Evolutionary conservation across 2,888 invertebrate genomes (phyloP).

Genomic region (Tenthredo scrophulariae): DNA sequence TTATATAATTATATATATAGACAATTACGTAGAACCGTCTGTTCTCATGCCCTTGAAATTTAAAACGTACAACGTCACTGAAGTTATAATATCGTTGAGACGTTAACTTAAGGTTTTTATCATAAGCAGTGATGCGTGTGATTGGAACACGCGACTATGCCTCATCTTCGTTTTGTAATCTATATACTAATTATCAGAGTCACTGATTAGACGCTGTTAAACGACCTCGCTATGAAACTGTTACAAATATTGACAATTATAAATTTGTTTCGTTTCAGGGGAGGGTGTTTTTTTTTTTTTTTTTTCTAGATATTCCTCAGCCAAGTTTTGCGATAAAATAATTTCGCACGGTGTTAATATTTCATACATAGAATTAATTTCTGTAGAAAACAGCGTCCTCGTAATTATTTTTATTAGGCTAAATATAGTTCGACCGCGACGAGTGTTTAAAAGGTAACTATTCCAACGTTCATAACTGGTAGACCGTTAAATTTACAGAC

Average conservation of each 20-base stretch:
- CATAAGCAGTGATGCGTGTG: neutral
- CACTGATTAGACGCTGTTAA: constrained; percentile 15
- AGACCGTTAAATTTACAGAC: neutral
- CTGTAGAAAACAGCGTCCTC: neutral
- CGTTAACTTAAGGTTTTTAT: neutral
- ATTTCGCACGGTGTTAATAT: neutral
- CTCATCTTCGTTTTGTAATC: neutral
- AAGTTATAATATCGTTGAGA: neutral
- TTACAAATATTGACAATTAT: neutral
- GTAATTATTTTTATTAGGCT: neutral
- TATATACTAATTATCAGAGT: constrained; percentile 17
- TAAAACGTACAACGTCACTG: neutral
- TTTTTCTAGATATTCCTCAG: neutral
- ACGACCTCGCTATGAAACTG: neutral
- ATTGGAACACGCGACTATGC: neutral
- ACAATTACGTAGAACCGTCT: neutral
- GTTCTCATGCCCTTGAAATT: constrained; percentile 28
- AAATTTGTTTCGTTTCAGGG: neutral
- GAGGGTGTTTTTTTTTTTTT: neutral
- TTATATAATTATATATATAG: neutral
- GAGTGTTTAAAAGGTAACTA: neutral
- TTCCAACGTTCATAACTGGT: neutral
- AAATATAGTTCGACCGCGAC: neutral
- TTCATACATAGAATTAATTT: neutral
- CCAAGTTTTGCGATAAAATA: neutral